phyloP scores from a whole-genome alignment of 2,888 invertebrate genomes.

The Aelia acuminata region DNA sequence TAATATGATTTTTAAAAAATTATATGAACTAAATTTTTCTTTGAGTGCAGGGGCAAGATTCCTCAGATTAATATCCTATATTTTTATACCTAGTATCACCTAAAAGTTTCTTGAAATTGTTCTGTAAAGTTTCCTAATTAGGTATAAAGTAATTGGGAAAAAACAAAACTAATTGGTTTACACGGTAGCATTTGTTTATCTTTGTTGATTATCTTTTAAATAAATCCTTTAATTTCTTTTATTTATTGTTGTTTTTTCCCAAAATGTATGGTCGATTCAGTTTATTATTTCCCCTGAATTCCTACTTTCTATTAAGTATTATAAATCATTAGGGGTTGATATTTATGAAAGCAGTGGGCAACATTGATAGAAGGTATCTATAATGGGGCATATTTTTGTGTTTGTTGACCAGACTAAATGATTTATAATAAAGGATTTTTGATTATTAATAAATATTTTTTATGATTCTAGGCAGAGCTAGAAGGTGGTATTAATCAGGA shows the following conservation, averaged over 20 bases:
- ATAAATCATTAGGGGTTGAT: neutral
- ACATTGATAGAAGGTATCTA: neutral
- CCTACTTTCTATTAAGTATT: neutral
- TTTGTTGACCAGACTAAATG: neutral
- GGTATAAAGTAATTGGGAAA: no score
- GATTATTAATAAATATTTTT: constrained; percentile 1
- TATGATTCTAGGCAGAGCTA: constrained; percentile 69
- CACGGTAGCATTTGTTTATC: no score
- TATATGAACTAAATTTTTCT: no score
- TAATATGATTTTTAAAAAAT: no score
- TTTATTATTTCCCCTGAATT: neutral
- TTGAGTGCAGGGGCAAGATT: no score
- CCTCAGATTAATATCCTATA: no score
- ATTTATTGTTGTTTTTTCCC: neutral
- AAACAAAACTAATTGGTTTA: no score
- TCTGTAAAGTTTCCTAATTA: no score
- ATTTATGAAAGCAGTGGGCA: neutral
- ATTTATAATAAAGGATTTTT: neutral
- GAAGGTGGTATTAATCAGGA: constrained; percentile 73
- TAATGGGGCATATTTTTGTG: neutral
- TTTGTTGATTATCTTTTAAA: no score
- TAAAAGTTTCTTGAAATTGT: no score
- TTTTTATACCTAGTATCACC: no score
- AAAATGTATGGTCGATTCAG: neutral
- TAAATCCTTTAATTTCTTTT: no score